Conservation (phyloP, 2,888 invertebrate species). For the Hoplodrina ambigua region DNA sequence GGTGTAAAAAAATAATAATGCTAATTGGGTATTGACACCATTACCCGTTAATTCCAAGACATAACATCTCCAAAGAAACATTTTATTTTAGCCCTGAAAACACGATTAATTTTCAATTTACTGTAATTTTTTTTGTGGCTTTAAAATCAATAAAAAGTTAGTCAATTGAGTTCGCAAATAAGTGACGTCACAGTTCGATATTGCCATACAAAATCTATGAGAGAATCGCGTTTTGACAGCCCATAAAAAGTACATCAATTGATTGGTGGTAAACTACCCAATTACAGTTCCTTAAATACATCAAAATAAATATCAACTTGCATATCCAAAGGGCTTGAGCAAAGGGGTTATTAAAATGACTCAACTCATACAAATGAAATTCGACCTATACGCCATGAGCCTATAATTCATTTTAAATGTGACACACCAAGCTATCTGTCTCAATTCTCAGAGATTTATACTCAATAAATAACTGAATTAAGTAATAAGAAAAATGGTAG, state of each 20-base stretch:
- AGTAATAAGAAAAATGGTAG: conserved; percentile 42
- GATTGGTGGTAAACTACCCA: too few relatives aligned
- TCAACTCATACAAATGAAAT: conserved; percentile 50
- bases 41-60: too few relatives aligned
- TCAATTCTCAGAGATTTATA: conserved; percentile 61
- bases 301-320: conserved; percentile 13
- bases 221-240: too few relatives aligned
- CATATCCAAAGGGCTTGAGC: conserved; percentile 19
- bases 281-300: conserved; percentile 23
- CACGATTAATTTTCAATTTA: too few relatives aligned
- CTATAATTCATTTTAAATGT: conserved; percentile 59
- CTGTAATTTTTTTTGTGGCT: too few relatives aligned
- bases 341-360: conserved; percentile 30
- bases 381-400: conserved; percentile 40
- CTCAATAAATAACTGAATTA: conserved; percentile 46
- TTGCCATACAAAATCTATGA: too few relatives aligned
- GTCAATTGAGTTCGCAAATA: too few relatives aligned
- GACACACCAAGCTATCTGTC: conserved; percentile 54
- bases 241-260: too few relatives aligned
- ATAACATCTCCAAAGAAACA: too few relatives aligned
- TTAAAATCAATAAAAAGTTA: too few relatives aligned
- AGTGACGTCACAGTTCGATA: too few relatives aligned
- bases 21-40: conserved; percentile 8
- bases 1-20: background rate
- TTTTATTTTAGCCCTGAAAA: too few relatives aligned